Conservation (phyloP, 2,888 invertebrate species). For the Phortica magna region DNA sequence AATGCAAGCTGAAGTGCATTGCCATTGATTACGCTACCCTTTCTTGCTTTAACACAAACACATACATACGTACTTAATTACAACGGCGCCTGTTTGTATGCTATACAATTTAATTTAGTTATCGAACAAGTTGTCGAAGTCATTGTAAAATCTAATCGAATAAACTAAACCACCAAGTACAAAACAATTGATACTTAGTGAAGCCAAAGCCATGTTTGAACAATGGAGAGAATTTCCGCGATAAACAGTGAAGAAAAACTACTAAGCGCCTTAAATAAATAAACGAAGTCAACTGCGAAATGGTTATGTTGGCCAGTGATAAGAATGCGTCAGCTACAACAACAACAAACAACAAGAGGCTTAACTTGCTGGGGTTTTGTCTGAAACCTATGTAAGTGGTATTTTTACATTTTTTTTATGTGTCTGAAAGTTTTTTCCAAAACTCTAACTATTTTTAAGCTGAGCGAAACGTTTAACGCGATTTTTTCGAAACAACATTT, state of each 20-base stretch:
- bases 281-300: conserved; percentile 62
- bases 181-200: neutral
- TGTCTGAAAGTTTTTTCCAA: too few species aligned
- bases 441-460: too few species aligned
- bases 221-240: conserved; percentile 71
- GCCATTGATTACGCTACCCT: neutral
- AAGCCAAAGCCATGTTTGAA: conserved; percentile 26
- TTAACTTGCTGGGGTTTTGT: too few species aligned
- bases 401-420: too few species aligned
- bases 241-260: conserved; percentile 60
- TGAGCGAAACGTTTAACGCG: too few species aligned
- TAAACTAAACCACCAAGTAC: neutral
- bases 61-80: conserved; percentile 13
- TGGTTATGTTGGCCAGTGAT: conserved; percentile 73
- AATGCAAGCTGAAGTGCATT: neutral
- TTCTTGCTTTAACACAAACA: neutral
- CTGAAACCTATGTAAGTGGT: too few species aligned
- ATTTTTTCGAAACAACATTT: too few species aligned
- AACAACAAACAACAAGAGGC: conserved; percentile 52
- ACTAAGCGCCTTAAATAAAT: neutral
- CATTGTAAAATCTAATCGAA: conserved; percentile 19
- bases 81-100: conserved; percentile 37
- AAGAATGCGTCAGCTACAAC: conserved; percentile 54
- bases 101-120: conserved; percentile 50
- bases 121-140: conserved; percentile 10